Conservation (phyloP, 1,140 invertebrate genomes). For the Heliconius eleuchia region DNA sequence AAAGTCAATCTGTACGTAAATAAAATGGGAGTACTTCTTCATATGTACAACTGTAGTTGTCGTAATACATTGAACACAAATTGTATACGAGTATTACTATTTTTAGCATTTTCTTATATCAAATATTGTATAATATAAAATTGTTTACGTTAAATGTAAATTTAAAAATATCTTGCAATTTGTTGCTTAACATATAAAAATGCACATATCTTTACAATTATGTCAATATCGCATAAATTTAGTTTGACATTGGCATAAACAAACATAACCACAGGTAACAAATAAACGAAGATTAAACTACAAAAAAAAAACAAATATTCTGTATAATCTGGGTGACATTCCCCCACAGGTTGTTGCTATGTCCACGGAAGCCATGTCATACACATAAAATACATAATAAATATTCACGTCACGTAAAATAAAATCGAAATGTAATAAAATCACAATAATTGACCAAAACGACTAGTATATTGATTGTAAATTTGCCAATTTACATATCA, state of each 20-base stretch:
- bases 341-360: conserved; percentile 20
- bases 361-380: conserved; percentile 27
- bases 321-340: conserved; percentile 3
- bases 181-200: not conserved
- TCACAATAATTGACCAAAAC: conserved; percentile 61
- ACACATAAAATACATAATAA: conserved; percentile 29
- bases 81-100: too few species aligned
- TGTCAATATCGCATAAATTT: not conserved
- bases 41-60: too few species aligned
- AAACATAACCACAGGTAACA: not conserved
- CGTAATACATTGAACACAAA: too few species aligned
- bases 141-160: not conserved
- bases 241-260: not conserved
- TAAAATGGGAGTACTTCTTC: too few species aligned
- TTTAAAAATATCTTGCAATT: not conserved
- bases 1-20: too few species aligned
- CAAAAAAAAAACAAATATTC: not conserved
- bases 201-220: not conserved
- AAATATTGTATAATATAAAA: not conserved
- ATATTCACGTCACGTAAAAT: conserved; percentile 50
- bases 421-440: conserved; percentile 63
- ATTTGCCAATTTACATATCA: conserved; percentile 67
- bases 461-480: conserved; percentile 64
- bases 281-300: not conserved
- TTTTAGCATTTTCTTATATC: not conserved